Percentiles rank a stretch among this genome's conserved stretches.
These are phyloP conservation scores for Agrochola lota DNA, from an alignment of 2,888 invertebrate genomes.

Conservation along the genomic window DNA sequence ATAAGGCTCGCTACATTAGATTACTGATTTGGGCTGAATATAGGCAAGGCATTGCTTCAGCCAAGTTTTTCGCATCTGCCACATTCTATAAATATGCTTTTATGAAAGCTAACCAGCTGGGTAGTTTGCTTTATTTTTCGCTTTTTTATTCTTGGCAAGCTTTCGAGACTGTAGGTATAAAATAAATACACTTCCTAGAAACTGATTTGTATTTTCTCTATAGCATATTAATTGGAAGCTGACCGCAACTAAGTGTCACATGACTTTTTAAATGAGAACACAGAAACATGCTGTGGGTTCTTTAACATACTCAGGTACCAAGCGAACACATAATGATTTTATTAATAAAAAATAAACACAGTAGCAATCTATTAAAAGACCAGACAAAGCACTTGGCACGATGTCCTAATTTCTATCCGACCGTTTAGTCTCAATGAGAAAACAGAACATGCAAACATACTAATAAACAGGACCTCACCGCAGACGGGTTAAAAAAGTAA, in stretches of 20 bases:
- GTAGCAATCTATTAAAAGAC: too few relatives aligned
- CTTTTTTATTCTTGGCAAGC: conserved; percentile 9
- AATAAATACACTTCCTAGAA: background rate
- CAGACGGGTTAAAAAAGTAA: background rate
- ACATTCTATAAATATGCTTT: background rate
- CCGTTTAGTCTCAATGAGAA: background rate
- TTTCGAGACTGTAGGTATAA: background rate
- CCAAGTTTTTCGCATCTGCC: conserved; percentile 24
- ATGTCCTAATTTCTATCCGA: background rate
- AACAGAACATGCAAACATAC: background rate
- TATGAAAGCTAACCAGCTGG: background rate
- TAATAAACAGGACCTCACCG: background rate
- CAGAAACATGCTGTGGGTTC: background rate
- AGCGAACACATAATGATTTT: background rate
- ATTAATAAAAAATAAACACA: background rate
- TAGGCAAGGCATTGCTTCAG: background rate
- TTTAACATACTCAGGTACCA: background rate
- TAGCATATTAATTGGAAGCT: background rate
- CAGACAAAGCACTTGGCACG: background rate
- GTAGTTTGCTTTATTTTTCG: conserved; percentile 8
- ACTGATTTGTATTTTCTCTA: background rate
- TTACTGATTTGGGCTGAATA: conserved; percentile 10
- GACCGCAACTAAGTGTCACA: background rate
- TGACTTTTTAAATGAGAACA: background rate
- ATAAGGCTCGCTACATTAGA: conserved; percentile 4